Conservation (phyloP, 1,140 invertebrate genomes). For the Micrasema longulum region DNA sequence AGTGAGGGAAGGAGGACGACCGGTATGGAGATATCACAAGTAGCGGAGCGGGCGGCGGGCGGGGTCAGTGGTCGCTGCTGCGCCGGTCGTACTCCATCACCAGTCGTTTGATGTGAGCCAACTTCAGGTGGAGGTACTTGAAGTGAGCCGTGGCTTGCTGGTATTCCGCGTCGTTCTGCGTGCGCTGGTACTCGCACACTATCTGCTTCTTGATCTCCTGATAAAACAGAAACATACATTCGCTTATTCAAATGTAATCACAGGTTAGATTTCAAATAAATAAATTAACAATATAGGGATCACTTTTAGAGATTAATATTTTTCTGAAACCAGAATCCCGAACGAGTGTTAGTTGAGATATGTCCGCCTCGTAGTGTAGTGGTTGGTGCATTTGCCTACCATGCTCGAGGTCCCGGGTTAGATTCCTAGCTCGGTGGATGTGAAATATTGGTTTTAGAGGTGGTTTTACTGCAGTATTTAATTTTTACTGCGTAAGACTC, state of each 20-base stretch:
- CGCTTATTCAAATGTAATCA: background rate
- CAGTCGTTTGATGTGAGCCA: slow-evolving; percentile 90
- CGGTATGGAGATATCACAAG: background rate
- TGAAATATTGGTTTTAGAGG: too few species aligned
- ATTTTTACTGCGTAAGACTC: too few species aligned
- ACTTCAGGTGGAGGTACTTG: slow-evolving; percentile 88
- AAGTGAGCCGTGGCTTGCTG: slow-evolving; percentile 80
- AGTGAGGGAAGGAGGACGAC: slow-evolving; percentile 4
- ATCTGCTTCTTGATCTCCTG: slow-evolving; percentile 82
- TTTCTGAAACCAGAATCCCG: background rate
- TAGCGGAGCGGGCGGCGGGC: slow-evolving; percentile 33
- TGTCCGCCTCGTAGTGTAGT: too few species aligned
- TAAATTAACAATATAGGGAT: background rate
- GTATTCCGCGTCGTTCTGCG: slow-evolving; percentile 80
- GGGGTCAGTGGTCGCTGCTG: slow-evolving; percentile 28
- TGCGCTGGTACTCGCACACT: slow-evolving; percentile 82
- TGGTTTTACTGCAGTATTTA: too few species aligned
- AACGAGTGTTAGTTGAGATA: too few species aligned
- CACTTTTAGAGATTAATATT: background rate
- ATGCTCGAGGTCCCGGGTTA: too few species aligned
- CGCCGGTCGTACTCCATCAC: slow-evolving; percentile 81
- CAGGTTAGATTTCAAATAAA: background rate
- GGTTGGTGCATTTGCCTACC: too few species aligned
- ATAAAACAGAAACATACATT: slow-evolving; percentile 54
- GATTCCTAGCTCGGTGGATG: too few species aligned